A percentile compares a stretch with the other conserved stretches of the same genome.
These are phyloP conservation scores for Arctia plantaginis DNA, from an alignment of 2,888 invertebrate species.

Conservation along the genomic window DNA sequence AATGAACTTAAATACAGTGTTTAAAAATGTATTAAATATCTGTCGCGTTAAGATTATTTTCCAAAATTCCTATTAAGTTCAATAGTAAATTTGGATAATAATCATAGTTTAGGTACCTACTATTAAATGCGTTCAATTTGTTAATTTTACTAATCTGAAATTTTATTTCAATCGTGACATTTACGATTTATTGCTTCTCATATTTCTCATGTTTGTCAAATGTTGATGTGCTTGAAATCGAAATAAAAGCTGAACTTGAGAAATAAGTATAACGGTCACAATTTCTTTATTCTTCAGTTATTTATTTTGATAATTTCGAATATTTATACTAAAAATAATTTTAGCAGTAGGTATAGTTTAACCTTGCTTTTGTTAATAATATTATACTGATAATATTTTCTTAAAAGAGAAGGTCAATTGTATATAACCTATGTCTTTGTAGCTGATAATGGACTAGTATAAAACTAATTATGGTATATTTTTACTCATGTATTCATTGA, in stretches of 20 bases:
- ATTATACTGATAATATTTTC: not conserved
- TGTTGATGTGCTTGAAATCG: no score
- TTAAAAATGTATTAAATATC: no score
- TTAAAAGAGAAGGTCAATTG: not conserved
- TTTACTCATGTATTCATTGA: not conserved
- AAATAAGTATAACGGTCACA: no score
- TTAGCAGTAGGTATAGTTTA: not conserved
- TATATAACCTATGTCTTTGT: not conserved
- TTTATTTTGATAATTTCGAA: not conserved
- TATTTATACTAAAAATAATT: not conserved
- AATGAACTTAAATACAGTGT: no score
- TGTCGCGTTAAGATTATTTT: no score
- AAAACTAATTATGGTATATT: not conserved
- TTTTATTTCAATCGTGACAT: not conserved
- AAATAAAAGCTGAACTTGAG: no score
- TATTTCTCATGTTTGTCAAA: no score
- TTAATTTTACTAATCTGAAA: not conserved
- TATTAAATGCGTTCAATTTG: no score
- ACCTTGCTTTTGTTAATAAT: not conserved
- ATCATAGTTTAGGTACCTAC: no score
- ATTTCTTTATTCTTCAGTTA: not conserved
- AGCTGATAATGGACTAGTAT: not conserved
- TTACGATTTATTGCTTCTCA: not conserved
- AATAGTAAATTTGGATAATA: no score
- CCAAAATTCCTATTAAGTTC: no score